Evolutionary conservation across 1,140 invertebrate genomes (phyloP).

Genomic region (Aphis craccivora): DNA sequence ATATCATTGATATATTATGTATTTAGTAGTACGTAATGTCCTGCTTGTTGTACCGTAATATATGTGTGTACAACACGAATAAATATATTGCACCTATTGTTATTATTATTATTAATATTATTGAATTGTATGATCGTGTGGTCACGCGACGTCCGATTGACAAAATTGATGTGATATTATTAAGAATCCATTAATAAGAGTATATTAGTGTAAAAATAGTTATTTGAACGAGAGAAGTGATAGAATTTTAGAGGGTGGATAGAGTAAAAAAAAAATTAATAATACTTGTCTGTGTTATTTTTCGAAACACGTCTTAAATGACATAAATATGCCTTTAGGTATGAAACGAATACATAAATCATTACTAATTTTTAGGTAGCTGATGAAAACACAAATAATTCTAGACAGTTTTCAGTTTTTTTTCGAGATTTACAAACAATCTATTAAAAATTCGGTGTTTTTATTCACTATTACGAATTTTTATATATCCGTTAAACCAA

Average conservation of each 20-base stretch:
- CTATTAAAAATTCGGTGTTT: not conserved
- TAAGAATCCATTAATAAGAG: not conserved
- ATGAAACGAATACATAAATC: not conserved
- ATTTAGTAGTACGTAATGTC: not conserved
- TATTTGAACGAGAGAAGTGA: not conserved
- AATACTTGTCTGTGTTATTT: not conserved
- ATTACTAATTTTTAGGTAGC: not conserved
- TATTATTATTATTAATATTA: not conserved
- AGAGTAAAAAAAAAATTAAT: not conserved
- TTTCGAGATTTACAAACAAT: not conserved
- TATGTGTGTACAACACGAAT: not conserved
- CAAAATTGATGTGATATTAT: constrained; percentile 18
- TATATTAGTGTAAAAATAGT: not conserved
- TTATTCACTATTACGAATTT: not conserved
- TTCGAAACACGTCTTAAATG: not conserved
- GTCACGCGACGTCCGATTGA: constrained; percentile 37
- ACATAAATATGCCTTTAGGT: not conserved
- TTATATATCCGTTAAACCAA: not conserved
- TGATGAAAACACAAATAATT: not conserved
- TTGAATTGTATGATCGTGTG: not conserved
- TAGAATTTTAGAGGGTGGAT: not conserved
- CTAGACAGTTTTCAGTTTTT: not conserved
- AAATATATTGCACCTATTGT: too few species aligned
- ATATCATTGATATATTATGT: not conserved
- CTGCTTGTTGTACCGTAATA: not conserved